These are phyloP conservation scores for Brienomyrus longianalis DNA, from an alignment of 2,113 vertebrate species.

Conservation along the genomic window DNA sequence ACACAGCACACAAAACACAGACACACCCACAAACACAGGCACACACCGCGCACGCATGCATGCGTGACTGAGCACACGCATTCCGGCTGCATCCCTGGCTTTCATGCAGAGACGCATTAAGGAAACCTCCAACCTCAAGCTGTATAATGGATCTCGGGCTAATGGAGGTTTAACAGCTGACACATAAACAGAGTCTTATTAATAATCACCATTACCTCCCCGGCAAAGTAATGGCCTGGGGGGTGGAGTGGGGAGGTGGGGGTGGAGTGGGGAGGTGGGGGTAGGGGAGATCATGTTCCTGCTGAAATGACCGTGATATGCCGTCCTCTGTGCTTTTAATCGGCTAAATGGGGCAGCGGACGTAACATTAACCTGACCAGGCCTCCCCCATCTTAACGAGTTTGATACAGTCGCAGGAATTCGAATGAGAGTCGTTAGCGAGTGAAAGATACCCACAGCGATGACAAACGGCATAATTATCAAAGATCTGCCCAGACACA, in stretches of 20 bases:
- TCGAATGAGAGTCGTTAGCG: not conserved
- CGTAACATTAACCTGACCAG: not conserved
- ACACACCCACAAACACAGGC: not conserved
- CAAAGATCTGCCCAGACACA: not conserved
- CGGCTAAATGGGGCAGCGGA: not conserved
- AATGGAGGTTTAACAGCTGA: conserved; percentile 17
- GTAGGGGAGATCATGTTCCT: not conserved
- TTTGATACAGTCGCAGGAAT: not conserved
- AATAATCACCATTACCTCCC: conserved; percentile 35
- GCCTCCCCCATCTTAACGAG: not conserved
- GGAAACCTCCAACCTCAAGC: not conserved
- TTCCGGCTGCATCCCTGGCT: not conserved
- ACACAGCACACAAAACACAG: not conserved
- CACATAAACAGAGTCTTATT: conserved; percentile 36
- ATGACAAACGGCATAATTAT: not conserved
- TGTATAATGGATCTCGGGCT: not conserved
- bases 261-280: not conserved
- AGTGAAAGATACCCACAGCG: not conserved
- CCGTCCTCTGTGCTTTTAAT: not conserved
- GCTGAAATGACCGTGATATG: not conserved
- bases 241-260: not conserved
- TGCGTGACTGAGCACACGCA: not conserved
- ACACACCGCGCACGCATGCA: too few species aligned
- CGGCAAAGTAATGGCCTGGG: conserved; percentile 41
- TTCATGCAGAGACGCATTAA: not conserved